Conservation (phyloP, 2,888 invertebrate genomes). For the Unio delphinus region DNA sequence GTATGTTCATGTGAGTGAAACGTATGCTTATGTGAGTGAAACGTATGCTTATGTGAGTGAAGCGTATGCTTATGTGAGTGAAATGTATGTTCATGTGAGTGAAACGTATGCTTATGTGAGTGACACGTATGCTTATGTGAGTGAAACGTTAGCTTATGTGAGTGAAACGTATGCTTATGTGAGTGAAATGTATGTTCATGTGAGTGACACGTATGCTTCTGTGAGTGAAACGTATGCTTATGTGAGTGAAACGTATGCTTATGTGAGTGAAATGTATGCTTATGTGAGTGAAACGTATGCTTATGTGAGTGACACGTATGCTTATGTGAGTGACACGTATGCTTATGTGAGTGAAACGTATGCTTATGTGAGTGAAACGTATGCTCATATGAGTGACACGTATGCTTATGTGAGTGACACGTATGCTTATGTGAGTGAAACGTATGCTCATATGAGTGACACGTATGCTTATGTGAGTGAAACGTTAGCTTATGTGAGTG, state of each 20-base stretch:
- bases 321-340: not conserved
- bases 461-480: constrained; percentile 38
- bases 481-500: constrained; percentile 40
- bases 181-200: constrained; percentile 23
- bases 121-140: not conserved
- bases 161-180: not conserved
- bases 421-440: constrained; percentile 38
- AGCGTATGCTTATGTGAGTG: no score
- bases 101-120: constrained; percentile 38
- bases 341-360: constrained; percentile 33
- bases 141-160: constrained; percentile 33
- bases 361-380: no score
- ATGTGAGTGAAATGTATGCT: constrained; percentile 27
- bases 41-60: no score
- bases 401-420: no score
- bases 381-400: constrained; percentile 37
- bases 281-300: constrained; percentile 5
- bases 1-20: constrained; percentile 38
- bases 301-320: constrained; percentile 31
- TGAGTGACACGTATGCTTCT: constrained; percentile 25
- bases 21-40: constrained; percentile 38
- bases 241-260: constrained; percentile 8
- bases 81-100: constrained; percentile 37
- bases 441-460: no score
- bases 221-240: constrained; percentile 21